Conservation (phyloP, 2,888 invertebrate genomes). For the Oligia latruncula region DNA sequence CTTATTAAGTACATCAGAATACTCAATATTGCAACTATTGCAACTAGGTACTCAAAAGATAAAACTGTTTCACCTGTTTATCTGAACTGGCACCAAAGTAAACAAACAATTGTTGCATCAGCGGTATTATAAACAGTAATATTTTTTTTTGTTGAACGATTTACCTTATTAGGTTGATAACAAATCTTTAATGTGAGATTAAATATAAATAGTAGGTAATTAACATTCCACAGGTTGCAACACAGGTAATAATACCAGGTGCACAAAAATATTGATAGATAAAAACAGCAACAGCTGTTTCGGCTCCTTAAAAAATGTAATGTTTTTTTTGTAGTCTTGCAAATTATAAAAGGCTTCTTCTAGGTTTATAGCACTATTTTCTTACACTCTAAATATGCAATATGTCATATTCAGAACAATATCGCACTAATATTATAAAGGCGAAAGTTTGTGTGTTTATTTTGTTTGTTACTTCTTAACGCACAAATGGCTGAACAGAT, state of each 20-base stretch:
- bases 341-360: neutral
- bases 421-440: too few relatives aligned
- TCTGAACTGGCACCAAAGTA: constrained; percentile 22
- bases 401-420: too few relatives aligned
- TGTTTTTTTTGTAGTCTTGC: neutral
- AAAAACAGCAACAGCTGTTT: neutral
- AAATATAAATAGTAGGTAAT: neutral
- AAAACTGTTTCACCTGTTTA: constrained; percentile 16
- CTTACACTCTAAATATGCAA: neutral
- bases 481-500: too few relatives aligned
- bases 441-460: too few relatives aligned
- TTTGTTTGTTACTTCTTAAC: too few relatives aligned
- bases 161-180: constrained; percentile 42
- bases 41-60: neutral
- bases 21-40: neutral
- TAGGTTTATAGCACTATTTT: neutral
- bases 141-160: constrained; percentile 20
- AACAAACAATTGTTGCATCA: constrained; percentile 42
- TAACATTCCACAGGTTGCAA: constrained; percentile 16
- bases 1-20: neutral
- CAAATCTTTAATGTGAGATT: constrained; percentile 10
- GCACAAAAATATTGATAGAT: constrained; percentile 5
- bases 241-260: neutral
- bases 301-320: neutral
- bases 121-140: constrained; percentile 2